phyloP scores from a whole-genome alignment of 2,888 invertebrate genomes.

The Luperina nickerlii region DNA sequence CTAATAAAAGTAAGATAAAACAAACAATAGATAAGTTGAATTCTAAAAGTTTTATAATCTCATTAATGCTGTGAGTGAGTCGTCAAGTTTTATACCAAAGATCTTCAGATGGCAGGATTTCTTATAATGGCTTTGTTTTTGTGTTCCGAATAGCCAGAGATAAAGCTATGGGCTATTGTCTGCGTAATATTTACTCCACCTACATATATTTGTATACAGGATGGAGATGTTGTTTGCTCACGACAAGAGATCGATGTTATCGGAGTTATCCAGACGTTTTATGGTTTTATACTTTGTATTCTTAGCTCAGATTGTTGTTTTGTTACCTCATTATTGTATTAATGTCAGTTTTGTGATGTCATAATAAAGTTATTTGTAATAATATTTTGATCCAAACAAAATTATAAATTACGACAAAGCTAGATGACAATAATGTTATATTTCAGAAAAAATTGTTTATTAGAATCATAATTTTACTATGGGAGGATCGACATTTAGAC shows the following conservation, averaged over 20 bases:
- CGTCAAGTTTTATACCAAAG: slow-evolving; percentile 70
- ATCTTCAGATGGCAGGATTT: slow-evolving; percentile 72
- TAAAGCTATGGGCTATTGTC: slow-evolving; percentile 74
- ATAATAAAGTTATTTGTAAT: slow-evolving; percentile 10
- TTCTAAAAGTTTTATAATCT: slow-evolving; percentile 84
- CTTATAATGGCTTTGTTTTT: slow-evolving; percentile 85
- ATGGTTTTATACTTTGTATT: slow-evolving; percentile 54
- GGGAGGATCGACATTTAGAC: not conserved
- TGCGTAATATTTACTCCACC: slow-evolving; percentile 67
- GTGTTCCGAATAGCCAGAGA: slow-evolving; percentile 75
- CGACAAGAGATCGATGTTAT: slow-evolving; percentile 56
- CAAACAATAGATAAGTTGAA: slow-evolving; percentile 68
- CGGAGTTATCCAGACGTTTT: slow-evolving; percentile 46
- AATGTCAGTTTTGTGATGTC: slow-evolving; percentile 6
- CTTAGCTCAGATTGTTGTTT: slow-evolving; percentile 36
- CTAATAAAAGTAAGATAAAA: slow-evolving; percentile 60
- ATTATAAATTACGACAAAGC: not conserved
- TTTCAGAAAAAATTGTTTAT: not conserved
- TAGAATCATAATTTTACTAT: not conserved
- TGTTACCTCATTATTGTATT: slow-evolving; percentile 35
- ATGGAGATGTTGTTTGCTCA: slow-evolving; percentile 61
- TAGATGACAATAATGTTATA: not conserved
- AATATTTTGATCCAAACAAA: not conserved
- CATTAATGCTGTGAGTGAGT: slow-evolving; percentile 80
- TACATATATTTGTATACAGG: slow-evolving; percentile 65